Evolutionary conservation across 1,140 invertebrate species (phyloP).

Genomic region (Penaeus chinensis): DNA sequence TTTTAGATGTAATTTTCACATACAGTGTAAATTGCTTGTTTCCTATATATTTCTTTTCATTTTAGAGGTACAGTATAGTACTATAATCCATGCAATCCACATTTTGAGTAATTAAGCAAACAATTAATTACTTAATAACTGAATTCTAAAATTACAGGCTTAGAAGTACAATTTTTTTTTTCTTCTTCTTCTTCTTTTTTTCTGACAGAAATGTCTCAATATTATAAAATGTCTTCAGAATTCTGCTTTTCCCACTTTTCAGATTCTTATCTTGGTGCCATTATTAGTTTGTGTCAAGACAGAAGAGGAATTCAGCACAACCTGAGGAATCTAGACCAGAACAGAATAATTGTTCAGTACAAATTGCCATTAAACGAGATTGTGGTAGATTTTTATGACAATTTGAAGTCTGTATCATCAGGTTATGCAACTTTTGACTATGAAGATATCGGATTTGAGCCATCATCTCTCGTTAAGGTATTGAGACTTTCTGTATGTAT

Average conservation of each 20-base stretch:
- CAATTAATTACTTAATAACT: no score
- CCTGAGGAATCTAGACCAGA: conserved; percentile 83
- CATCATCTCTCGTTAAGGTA: conserved; percentile 54
- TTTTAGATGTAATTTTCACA: no score
- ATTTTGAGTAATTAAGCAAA: no score
- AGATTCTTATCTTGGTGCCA: conserved; percentile 78
- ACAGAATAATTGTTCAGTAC: conserved; percentile 84
- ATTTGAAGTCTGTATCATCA: conserved; percentile 87
- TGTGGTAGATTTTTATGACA: conserved; percentile 94
- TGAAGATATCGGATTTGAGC: conserved; percentile 87
- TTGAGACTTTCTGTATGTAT: neutral
- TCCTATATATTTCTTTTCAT: no score
- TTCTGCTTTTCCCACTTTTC: conserved; percentile 64
- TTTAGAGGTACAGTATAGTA: no score
- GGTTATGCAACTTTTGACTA: conserved; percentile 99
- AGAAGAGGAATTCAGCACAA: conserved; percentile 82
- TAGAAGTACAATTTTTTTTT: no score
- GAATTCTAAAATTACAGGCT: no score
- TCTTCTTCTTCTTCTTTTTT: no score
- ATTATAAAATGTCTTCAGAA: neutral
- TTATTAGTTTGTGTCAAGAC: conserved; percentile 81
- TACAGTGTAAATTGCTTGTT: no score
- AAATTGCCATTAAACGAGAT: conserved; percentile 92
- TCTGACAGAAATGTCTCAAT: no score
- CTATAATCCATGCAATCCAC: no score